These are phyloP conservation scores for Argyra leucocephala DNA, from an alignment of 2,888 invertebrate species.

Conservation along the genomic window DNA sequence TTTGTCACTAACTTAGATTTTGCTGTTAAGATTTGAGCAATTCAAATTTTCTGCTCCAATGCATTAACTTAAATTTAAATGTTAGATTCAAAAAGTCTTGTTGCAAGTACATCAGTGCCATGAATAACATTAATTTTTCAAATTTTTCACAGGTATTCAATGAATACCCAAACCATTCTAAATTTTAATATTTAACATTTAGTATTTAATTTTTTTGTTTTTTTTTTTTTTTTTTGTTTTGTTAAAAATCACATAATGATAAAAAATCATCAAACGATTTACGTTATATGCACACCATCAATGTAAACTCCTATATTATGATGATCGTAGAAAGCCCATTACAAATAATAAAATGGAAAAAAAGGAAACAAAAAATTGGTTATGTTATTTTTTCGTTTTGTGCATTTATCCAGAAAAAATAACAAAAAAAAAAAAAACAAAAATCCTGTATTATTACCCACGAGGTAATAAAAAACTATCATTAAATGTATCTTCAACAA, in stretches of 20 bases:
- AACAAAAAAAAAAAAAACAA: neutral
- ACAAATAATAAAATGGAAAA: neutral
- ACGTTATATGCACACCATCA: neutral
- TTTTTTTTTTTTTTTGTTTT: neutral
- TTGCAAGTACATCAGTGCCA: too few relatives aligned
- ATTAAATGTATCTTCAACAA: conserved; percentile 6
- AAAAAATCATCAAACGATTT: neutral
- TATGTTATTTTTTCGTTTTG: neutral
- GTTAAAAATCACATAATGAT: neutral
- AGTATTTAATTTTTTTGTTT: too few relatives aligned
- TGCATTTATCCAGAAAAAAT: too few relatives aligned
- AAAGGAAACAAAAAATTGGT: neutral
- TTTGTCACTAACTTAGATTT: too few relatives aligned
- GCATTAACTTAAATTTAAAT: too few relatives aligned
- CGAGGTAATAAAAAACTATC: conserved; percentile 3
- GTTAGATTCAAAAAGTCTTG: too few relatives aligned
- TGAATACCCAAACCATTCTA: conserved; percentile 39
- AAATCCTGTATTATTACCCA: conserved; percentile 6
- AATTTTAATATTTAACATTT: too few relatives aligned
- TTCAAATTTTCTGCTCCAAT: too few relatives aligned
- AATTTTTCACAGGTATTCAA: too few relatives aligned
- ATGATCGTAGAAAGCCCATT: neutral
- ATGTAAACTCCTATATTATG: neutral
- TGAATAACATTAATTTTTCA: too few relatives aligned
- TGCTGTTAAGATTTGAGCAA: too few relatives aligned